phyloP scores from a whole-genome alignment of 2,797 vertebrate genomes.

The Peromyscus attwateri region DNA sequence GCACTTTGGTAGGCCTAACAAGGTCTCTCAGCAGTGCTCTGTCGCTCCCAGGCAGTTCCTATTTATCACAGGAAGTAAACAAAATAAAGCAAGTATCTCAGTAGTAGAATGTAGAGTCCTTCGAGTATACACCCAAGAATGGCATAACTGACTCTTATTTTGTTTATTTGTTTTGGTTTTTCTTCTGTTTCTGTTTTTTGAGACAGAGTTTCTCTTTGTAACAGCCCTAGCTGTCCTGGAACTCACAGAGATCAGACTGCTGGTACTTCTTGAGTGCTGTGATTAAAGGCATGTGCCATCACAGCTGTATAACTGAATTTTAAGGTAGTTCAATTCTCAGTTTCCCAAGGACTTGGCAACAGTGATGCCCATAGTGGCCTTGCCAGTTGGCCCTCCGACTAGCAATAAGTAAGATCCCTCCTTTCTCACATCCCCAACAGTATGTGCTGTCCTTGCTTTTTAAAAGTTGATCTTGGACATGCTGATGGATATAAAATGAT shows the following conservation, averaged over 20 bases:
- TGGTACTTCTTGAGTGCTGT: not conserved
- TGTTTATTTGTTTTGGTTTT: not conserved
- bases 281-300: not conserved
- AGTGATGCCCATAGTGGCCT: not conserved
- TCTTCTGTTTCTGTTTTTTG: not conserved
- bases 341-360: not conserved
- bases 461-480: not conserved
- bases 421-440: not conserved
- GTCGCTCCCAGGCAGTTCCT: not conserved
- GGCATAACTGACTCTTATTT: not conserved
- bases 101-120: not conserved
- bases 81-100: not conserved
- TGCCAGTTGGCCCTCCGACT: not conserved
- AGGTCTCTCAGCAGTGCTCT: not conserved
- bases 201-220: not conserved
- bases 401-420: too few relatives aligned
- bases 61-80: not conserved
- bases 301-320: not conserved
- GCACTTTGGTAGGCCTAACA: not conserved
- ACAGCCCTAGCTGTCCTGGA: not conserved
- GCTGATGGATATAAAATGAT: not conserved
- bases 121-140: not conserved
- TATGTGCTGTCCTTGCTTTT: not conserved
- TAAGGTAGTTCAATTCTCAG: not conserved
- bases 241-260: not conserved